Evolutionary conservation across 2,113 vertebrate genomes (phyloP).

Genomic region (Myrmecophaga tridactyla): DNA sequence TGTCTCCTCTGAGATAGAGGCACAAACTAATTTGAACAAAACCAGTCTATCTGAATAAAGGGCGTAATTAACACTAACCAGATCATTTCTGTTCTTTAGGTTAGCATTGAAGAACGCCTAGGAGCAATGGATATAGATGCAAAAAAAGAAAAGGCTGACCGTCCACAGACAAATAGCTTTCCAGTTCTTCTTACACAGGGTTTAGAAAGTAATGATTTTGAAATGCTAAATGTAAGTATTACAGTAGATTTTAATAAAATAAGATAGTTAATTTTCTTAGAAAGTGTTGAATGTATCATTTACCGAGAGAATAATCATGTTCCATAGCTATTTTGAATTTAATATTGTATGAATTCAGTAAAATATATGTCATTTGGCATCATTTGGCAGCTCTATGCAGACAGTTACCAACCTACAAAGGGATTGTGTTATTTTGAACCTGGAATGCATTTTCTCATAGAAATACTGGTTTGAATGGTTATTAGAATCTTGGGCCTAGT

Average conservation of each 20-base stretch:
- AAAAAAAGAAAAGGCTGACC: slow-evolving; percentile 81
- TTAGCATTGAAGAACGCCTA: slow-evolving; percentile 94
- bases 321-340: not conserved
- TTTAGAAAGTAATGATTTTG: slow-evolving; percentile 93
- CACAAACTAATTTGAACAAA: not conserved
- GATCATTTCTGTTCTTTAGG: slow-evolving; percentile 78
- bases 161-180: slow-evolving; percentile 92
- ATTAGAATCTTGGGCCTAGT: slow-evolving; percentile 63
- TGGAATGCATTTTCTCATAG: slow-evolving; percentile 81
- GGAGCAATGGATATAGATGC: slow-evolving; percentile 89
- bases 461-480: slow-evolving; percentile 63
- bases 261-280: slow-evolving; percentile 25
- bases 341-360: slow-evolving; percentile 1
- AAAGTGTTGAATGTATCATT: not conserved
- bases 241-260: not conserved
- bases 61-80: not conserved
- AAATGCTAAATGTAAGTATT: slow-evolving; percentile 93
- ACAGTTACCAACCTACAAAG: slow-evolving; percentile 63
- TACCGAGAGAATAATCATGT: not conserved
- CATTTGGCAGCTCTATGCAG: slow-evolving; percentile 53
- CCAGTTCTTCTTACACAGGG: slow-evolving; percentile 94
- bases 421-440: slow-evolving; percentile 53
- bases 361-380: slow-evolving; percentile 37
- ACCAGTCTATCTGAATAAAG: not conserved
- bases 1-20: not conserved